Base-by-base conservation (phyloP, 2,888 invertebrate genomes). In the Pammene aurita region DNA sequence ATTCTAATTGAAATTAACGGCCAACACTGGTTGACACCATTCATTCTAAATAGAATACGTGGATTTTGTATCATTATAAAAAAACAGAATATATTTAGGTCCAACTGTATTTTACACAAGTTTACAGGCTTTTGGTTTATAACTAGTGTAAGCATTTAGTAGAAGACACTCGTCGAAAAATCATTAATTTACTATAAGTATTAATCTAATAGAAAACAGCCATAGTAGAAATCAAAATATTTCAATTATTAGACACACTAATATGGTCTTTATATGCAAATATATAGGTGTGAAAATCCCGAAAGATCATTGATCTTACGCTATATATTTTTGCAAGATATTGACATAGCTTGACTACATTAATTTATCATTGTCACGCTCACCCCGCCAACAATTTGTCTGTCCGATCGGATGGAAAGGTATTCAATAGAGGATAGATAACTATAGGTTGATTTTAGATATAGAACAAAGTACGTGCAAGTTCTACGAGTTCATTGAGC, bases 301-400 rank as follows among this genome's bases (percentile, higher is more conserved):
- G 14, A 5, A 42, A 44, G 26, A 46, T 42, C 38, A 38, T 41
- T 16, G 16, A 56, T 38, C 11, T 56, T n/a, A n/a, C 9, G 7
- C 26, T 9, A 44, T 44, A 58, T 26, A 58, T 58, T 44, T 60
- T 48, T 60, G 46, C 35, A 14, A 35, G 46, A 48, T 60, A 60
- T 60, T 60, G 60, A 60, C 46, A 60, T 42, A 44, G 44, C 44
- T 46, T 26, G 44, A n/a, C 57, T 57, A 42, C 58, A 34, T 48
- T 60, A 60, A 60, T 60, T 60, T 60, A 35, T 60, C 60, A 60
- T 60, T 60, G 60, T 60, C 60, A 60, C 16, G 34, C 60, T 60
- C 48, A 48, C 48, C 35, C 46, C 46, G 35, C 48, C 35, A 48
- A 60, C 60, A 48, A 60, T 48, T 60, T 60, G 60, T 60, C 60